Evolutionary conservation across 2,888 invertebrate genomes (phyloP).

Genomic region (Drosophila cyrtoloma): DNA sequence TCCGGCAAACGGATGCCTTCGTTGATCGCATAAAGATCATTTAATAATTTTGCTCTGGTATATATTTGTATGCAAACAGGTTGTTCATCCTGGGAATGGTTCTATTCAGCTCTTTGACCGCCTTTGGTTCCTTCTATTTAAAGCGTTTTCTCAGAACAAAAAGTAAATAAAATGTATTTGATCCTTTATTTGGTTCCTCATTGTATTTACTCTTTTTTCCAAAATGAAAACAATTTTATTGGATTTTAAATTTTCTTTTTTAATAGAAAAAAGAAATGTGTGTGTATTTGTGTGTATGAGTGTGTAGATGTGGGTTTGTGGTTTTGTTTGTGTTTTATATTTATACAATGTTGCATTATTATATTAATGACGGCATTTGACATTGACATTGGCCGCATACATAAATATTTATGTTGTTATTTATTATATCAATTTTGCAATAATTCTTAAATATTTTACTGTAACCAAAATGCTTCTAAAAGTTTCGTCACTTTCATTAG

Average conservation of each 20-base stretch:
- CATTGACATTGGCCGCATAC: conserved; percentile 61
- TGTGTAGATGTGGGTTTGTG: conserved; percentile 22
- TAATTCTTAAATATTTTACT: conserved; percentile 71
- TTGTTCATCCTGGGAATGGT: neutral
- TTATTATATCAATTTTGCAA: conserved; percentile 69
- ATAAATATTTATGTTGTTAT: conserved; percentile 64
- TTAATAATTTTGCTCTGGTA: neutral
- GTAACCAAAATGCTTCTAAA: conserved; percentile 79
- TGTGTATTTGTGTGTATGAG: conserved; percentile 11
- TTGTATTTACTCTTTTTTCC: conserved; percentile 4
- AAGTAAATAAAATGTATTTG: conserved; percentile 2
- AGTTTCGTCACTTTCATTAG: conserved; percentile 75
- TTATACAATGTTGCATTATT: conserved; percentile 70
- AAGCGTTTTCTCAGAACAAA: neutral
- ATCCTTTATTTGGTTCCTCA: conserved; percentile 33
- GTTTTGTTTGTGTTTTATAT: conserved; percentile 29
- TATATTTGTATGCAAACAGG: neutral
- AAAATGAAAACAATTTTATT: conserved; percentile 53
- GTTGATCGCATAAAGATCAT: neutral
- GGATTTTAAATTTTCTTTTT: conserved; percentile 54
- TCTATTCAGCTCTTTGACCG: neutral
- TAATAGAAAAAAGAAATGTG: conserved; percentile 75
- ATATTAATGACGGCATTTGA: conserved; percentile 64
- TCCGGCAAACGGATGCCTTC: no score
- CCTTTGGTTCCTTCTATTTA: neutral